Base-by-base conservation (phyloP, 1,140 invertebrate genomes). In the Olivierus martensii region DNA sequence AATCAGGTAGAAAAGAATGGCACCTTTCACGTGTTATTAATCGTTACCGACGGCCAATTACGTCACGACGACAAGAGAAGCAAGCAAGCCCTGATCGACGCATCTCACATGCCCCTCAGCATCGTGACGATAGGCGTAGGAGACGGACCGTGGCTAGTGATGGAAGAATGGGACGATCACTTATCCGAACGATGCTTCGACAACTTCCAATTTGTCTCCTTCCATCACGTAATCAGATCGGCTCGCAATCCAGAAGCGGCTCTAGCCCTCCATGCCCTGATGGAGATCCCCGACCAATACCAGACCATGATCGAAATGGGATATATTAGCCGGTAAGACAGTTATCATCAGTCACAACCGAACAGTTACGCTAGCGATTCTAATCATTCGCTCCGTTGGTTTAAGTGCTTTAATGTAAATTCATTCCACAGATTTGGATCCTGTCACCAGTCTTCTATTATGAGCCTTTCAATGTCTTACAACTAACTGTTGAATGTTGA, bases 71-170 rank as follows among this genome's bases (percentile, higher is more conserved):
- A 64, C 67, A 6, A 60, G 4, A 39, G 38, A 15, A 49, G 51
- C 3, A 3, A 46, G 0, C 56, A 72, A 34, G 73, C 75, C 3
- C 75, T 77, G 11, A 71, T 76, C 5, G 64, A 71, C 18, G 76
- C 76, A 5, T 75, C 74, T 10, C 58, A 68, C 19, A 67, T 69
- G 50, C 73, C 76, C 3, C 62, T 77, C 12, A 75, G 73, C 49
- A 76, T 77, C 38, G 72, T 77, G 41, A 69, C 76, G 9, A 73
- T 78, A 12, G 76, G 76, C 4, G 75, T 74, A n/a, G 76, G 76
- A 0, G 75, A 77, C 61, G 75, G 75, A 14, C 75, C 74, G 0
- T 76, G 73, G 73, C 68, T 73, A 44, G 66, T 66, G 41, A 75
- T 76, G 72, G 67, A 71, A 38, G 67, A 73, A 37, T 76, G 75